A percentile compares a stretch with the other conserved stretches of the same genome.
phyloP scores from a whole-genome alignment of 2,797 vertebrate species.

The Cossypha dichroa region DNA sequence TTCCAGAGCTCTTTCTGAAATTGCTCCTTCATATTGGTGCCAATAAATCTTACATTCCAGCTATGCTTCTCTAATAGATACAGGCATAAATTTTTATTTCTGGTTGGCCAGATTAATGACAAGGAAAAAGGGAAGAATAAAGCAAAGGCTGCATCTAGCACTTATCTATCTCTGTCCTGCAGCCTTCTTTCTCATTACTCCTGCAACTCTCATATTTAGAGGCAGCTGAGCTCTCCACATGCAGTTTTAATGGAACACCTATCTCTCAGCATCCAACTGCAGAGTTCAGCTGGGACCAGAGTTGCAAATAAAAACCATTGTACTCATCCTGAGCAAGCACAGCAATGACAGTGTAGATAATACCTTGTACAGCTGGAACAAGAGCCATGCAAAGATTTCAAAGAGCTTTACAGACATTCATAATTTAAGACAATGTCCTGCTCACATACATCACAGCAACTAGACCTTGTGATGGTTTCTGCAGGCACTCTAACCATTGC shows the following conservation, averaged over 20 bases:
- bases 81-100: slow-evolving; percentile 45
- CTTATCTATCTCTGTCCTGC: background rate
- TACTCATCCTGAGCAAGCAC: background rate
- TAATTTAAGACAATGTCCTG: background rate
- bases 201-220: background rate
- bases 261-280: background rate
- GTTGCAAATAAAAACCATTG: background rate
- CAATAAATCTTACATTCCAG: slow-evolving; percentile 46
- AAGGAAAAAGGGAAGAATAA: background rate
- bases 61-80: background rate
- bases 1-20: slow-evolving; percentile 44
- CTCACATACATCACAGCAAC: background rate
- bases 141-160: slow-evolving; percentile 8
- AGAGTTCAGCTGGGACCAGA: background rate
- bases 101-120: background rate
- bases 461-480: background rate
- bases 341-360: background rate
- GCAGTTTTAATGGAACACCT: slow-evolving; percentile 18
- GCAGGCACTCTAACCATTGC: background rate
- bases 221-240: background rate
- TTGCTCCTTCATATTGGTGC: slow-evolving; percentile 3
- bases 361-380: background rate
- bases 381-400: background rate
- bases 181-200: background rate
- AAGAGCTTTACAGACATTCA: slow-evolving; percentile 22